Percentiles rank a stretch among this genome's conserved stretches.
These are phyloP conservation scores for Bugula neritina DNA, from an alignment of 2,888 invertebrate genomes.

Conservation along the genomic window DNA sequence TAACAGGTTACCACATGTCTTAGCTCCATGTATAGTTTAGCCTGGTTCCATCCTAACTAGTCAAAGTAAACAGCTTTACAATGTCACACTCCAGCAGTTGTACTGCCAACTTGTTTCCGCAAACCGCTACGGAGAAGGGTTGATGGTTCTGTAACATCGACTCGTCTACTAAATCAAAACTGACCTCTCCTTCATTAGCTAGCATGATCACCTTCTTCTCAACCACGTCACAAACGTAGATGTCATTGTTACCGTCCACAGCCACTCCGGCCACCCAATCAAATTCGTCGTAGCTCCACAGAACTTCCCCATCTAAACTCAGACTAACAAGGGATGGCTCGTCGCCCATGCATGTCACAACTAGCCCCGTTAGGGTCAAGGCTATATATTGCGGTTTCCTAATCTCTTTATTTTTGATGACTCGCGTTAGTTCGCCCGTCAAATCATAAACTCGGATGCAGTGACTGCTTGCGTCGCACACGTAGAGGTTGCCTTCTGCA, in stretches of 20 bases:
- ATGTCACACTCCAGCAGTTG: background rate
- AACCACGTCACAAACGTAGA: background rate
- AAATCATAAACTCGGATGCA: background rate
- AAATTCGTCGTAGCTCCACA: conserved; percentile 1
- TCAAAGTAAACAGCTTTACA: background rate
- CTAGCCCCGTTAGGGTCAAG: background rate
- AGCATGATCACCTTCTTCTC: background rate
- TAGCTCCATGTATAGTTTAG: too few relatives aligned
- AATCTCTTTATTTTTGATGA: background rate
- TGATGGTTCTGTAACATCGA: background rate
- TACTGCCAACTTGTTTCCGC: conserved; percentile 1
- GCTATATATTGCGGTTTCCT: conserved; percentile 9
- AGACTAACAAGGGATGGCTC: background rate
- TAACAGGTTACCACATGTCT: too few relatives aligned
- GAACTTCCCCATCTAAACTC: background rate
- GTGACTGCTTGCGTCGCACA: background rate
- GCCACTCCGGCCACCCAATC: background rate
- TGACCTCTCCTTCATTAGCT: background rate
- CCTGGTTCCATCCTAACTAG: background rate
- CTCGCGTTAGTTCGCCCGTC: background rate
- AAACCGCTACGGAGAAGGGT: background rate
- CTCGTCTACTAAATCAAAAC: conserved; percentile 7
- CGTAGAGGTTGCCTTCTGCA: background rate
- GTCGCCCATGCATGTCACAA: background rate
- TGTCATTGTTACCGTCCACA: conserved; percentile 1